Conservation (phyloP, 2,113 vertebrate genomes). For the Alouatta palliata region DNA sequence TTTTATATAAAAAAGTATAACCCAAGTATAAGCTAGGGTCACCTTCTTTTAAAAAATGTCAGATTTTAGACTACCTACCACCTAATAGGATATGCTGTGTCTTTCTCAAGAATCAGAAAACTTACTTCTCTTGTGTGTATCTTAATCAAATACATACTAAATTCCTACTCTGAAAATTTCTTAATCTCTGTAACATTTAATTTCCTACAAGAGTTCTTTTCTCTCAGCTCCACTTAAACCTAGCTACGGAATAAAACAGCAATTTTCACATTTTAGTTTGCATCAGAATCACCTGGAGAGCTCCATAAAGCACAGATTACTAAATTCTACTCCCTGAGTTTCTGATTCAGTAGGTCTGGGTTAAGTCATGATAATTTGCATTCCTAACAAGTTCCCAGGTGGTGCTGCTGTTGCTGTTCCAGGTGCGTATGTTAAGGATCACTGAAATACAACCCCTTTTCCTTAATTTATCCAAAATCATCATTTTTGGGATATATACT, state of each 20-base stretch:
- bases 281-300: neutral
- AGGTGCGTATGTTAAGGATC: neutral
- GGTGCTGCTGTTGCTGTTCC: neutral
- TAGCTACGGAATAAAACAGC: neutral
- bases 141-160: neutral
- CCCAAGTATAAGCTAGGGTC: neutral
- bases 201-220: neutral
- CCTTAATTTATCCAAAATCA: neutral
- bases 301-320: neutral
- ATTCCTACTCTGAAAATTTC: neutral
- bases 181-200: neutral
- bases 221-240: neutral
- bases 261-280: neutral
- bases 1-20: conserved; percentile 29
- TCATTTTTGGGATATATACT: neutral
- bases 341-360: neutral
- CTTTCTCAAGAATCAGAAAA: neutral
- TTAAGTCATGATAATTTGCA: neutral
- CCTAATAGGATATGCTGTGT: neutral
- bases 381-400: neutral
- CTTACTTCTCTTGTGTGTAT: neutral
- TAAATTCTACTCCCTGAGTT: neutral
- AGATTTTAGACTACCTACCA: neutral
- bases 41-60: neutral
- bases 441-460: neutral